Percentiles rank a stretch among this genome's conserved stretches.
These are phyloP conservation scores for Melanogrammus aeglefinus DNA, from an alignment of 2,797 vertebrate species.

Conservation along the genomic window DNA sequence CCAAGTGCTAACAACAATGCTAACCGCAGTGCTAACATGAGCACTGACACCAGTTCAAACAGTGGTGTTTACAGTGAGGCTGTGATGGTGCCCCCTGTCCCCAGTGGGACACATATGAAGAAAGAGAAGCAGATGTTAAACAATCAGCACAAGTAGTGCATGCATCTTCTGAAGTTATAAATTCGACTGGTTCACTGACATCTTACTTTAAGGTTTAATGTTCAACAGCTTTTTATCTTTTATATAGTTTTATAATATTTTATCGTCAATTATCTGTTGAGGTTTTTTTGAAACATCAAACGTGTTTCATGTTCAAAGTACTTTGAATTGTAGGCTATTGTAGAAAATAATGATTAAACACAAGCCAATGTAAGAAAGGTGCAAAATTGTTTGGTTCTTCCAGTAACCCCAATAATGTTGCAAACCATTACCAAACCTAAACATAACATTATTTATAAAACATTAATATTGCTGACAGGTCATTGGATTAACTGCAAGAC, in stretches of 20 bases:
- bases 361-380: not conserved
- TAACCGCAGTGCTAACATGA: not conserved
- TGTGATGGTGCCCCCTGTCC: constrained; percentile 55
- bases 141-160: not conserved
- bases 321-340: not conserved
- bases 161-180: not conserved
- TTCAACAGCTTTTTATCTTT: not conserved
- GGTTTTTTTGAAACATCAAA: not conserved
- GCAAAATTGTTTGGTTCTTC: not conserved
- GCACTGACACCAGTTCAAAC: not conserved
- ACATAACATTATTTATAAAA: not conserved
- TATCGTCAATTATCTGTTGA: not conserved
- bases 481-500: not conserved
- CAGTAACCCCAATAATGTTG: not conserved
- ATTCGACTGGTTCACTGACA: not conserved
- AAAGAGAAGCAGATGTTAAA: constrained; percentile 45
- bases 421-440: not conserved
- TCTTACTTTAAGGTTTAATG: not conserved
- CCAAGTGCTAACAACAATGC: not conserved
- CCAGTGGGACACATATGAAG: constrained; percentile 43
- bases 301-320: not conserved
- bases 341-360: not conserved
- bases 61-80: constrained; percentile 4
- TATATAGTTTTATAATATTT: not conserved
- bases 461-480: not conserved